Conservation (phyloP, 2,113 vertebrate species). For the Danionella cerebrum region DNA sequence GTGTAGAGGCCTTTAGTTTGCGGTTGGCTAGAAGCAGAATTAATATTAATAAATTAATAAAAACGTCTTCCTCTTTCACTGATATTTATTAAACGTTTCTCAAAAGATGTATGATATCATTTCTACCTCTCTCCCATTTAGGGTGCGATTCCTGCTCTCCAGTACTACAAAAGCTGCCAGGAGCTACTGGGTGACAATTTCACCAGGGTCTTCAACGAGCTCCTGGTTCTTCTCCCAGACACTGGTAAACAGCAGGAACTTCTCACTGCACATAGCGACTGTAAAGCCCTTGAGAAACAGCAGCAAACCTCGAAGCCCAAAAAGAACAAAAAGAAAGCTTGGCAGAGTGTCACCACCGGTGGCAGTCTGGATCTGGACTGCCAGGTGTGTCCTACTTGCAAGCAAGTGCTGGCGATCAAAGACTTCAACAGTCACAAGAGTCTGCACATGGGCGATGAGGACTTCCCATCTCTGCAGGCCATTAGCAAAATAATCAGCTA, state of each 20-base stretch:
- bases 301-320: constrained; percentile 61
- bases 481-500: constrained; percentile 90
- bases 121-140: constrained; percentile 44
- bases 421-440: constrained; percentile 83
- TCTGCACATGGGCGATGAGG: constrained; percentile 76
- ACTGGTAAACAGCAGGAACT: constrained; percentile 90
- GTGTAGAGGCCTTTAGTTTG: too few relatives aligned
- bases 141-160: constrained; percentile 81
- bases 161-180: constrained; percentile 80
- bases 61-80: too few relatives aligned
- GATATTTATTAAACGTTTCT: too few relatives aligned
- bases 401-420: constrained; percentile 83
- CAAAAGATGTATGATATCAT: too few relatives aligned
- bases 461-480: constrained; percentile 91
- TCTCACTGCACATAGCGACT: constrained; percentile 80
- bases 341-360: constrained; percentile 63
- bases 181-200: constrained; percentile 86
- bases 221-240: constrained; percentile 88
- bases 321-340: constrained; percentile 80
- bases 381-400: constrained; percentile 81
- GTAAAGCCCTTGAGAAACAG: constrained; percentile 65
- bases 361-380: constrained; percentile 75
- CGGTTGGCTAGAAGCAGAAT: too few relatives aligned
- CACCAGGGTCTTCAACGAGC: constrained; percentile 82
- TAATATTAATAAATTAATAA: too few relatives aligned